Evolutionary conservation across 2,113 vertebrate genomes (phyloP), one percentile per base, ranked within the genome.

Genomic region (Dicrurus megarhynchus): DNA sequence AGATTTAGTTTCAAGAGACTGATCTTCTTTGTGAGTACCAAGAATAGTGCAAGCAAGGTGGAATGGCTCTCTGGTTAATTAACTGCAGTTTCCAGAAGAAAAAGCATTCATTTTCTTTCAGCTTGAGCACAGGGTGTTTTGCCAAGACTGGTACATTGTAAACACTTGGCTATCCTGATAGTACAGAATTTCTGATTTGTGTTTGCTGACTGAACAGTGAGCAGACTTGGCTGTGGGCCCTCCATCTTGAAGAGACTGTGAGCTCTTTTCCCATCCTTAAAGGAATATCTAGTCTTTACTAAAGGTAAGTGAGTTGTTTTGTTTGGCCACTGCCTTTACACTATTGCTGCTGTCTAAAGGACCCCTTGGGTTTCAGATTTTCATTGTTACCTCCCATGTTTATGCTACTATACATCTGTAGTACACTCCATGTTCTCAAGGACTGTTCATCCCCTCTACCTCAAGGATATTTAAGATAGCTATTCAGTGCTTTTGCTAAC

Each of bases 311-410:
- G 49, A 69, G 5, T 23, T 80, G 11, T n/a, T 79, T 50, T 26
- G 7, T 68, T 80, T 89, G 57, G 7, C 30, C 41, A 23, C n/a
- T 50, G 56, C 9, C 32, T 89, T 91, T 77, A 35, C 5, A 3
- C 4, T 33, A 15, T 73, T 9, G 3, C 5, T 56, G 4, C 7
- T n/a, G 14, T 33, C 21, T 74, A 23, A 77, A 93, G 35, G 9
- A 42, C 7, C 1, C 3, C 17, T 57, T n/a, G n/a, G 14, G 7
- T 32, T 82, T 7, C 24, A 70, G 28, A 0, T 0, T 53, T 84
- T 42, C 12, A 9, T 60, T 69, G 41, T 6, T 41, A 21, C 42
- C 22, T 52, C 22, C 6, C 11, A 13, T 27, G 8, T 49, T 69
- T 70, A 27, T 65, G 27, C 11, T 1, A 2, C 37, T 1, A 2